phyloP scores from a whole-genome alignment of 2,888 invertebrate species.

The Dione juno region DNA sequence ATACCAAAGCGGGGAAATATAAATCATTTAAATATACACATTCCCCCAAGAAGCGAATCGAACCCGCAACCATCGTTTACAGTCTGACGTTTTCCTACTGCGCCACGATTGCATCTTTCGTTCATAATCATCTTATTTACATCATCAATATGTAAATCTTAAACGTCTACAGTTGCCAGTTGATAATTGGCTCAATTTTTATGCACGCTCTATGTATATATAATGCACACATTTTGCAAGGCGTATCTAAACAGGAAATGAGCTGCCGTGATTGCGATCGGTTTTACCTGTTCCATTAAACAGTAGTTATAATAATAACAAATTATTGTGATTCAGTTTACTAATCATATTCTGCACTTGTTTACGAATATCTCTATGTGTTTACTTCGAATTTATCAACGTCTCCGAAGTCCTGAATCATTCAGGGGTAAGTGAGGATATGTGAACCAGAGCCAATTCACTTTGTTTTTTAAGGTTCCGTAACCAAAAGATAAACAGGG shows the following conservation, averaged over 20 bases:
- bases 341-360: conserved; percentile 22
- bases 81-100: no score
- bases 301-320: conserved; percentile 32
- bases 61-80: no score
- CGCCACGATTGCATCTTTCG: no score
- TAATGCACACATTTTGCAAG: conserved; percentile 12
- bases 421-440: no score
- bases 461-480: no score
- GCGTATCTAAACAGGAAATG: conserved; percentile 37
- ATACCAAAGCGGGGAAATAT: no score
- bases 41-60: no score
- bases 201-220: conserved; percentile 6
- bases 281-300: conserved; percentile 37
- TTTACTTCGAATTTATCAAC: no score
- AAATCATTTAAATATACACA: no score
- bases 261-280: conserved; percentile 26
- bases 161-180: background rate
- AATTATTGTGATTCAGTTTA: conserved; percentile 34
- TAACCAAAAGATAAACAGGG: no score
- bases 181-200: conserved; percentile 22
- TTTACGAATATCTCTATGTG: background rate
- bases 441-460: no score
- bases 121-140: background rate
- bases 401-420: no score
- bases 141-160: conserved; percentile 11